Percentiles rank a stretch among this genome's conserved stretches.
Conservation (phyloP, 2,797 vertebrate genomes). For the Gallinago solitaria region DNA sequence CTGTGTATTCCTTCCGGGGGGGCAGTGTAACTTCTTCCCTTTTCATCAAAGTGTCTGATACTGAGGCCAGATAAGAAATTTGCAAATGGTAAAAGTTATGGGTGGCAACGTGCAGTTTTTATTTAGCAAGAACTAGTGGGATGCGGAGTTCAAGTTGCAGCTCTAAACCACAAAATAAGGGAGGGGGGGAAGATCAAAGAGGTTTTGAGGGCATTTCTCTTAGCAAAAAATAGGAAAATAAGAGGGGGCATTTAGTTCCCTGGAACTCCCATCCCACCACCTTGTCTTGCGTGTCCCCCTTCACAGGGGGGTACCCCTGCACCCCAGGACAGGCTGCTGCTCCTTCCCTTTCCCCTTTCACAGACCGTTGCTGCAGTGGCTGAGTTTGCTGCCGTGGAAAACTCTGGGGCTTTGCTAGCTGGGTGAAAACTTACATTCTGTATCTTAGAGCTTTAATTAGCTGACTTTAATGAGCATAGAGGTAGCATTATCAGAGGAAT, state of each 20-base stretch:
- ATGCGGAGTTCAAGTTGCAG: background rate
- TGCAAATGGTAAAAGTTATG: background rate
- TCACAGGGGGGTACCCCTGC: background rate
- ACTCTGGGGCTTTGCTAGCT: background rate
- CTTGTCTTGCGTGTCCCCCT: accelerated
- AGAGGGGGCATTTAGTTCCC: background rate
- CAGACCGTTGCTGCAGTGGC: background rate
- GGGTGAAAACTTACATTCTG: background rate
- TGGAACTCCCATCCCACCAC: background rate
- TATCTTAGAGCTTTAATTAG: background rate
- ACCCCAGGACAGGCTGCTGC: background rate
- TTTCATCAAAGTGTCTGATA: background rate
- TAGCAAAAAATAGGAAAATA: background rate
- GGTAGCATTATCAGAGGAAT: background rate
- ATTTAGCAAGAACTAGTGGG: background rate
- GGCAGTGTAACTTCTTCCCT: background rate
- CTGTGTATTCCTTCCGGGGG: accelerated
- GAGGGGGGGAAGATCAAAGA: no score
- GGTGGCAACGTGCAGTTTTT: background rate
- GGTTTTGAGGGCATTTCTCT: background rate
- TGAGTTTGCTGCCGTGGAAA: background rate
- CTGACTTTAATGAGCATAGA: background rate
- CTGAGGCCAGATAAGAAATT: background rate
- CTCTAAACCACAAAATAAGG: background rate
- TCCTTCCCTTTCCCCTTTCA: background rate